These are phyloP conservation scores for Calameuta idolon DNA, from an alignment of 2,888 invertebrate species.

Conservation along the genomic window DNA sequence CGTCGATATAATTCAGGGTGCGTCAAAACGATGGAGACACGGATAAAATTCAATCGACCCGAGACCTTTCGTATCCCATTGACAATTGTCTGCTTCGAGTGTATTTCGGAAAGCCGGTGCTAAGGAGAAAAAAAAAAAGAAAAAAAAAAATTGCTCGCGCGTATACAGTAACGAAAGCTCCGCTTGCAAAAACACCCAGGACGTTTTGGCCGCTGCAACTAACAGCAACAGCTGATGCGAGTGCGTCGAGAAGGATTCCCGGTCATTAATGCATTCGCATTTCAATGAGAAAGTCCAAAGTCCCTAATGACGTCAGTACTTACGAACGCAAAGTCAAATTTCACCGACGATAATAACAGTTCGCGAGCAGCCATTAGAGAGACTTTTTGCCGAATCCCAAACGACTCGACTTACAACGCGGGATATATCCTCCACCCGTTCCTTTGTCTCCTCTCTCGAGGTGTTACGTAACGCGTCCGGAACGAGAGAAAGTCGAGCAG, in stretches of 20 bases:
- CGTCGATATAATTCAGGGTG: neutral
- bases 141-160: neutral
- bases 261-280: constrained; percentile 25
- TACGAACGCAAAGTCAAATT: constrained; percentile 40
- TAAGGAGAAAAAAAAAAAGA: too few species aligned
- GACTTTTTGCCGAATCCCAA: constrained; percentile 18
- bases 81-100: neutral
- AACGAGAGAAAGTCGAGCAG: neutral
- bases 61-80: neutral
- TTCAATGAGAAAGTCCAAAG: constrained; percentile 39
- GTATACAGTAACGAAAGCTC: neutral
- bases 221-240: constrained; percentile 34
- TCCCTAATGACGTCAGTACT: constrained; percentile 41
- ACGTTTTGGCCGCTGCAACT: constrained; percentile 36
- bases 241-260: too few species aligned
- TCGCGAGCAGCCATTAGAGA: constrained; percentile 24
- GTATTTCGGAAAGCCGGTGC: neutral
- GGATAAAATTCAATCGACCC: constrained; percentile 16
- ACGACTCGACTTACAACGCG: neutral
- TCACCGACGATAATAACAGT: constrained; percentile 17
- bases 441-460: neutral
- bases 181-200: too few species aligned
- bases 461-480: neutral
- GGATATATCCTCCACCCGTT: too few species aligned
- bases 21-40: neutral